Percentiles rank a stretch among this genome's conserved stretches.
These are phyloP conservation scores for Encarsia formosa DNA, from an alignment of 2,888 invertebrate species.

Conservation along the genomic window DNA sequence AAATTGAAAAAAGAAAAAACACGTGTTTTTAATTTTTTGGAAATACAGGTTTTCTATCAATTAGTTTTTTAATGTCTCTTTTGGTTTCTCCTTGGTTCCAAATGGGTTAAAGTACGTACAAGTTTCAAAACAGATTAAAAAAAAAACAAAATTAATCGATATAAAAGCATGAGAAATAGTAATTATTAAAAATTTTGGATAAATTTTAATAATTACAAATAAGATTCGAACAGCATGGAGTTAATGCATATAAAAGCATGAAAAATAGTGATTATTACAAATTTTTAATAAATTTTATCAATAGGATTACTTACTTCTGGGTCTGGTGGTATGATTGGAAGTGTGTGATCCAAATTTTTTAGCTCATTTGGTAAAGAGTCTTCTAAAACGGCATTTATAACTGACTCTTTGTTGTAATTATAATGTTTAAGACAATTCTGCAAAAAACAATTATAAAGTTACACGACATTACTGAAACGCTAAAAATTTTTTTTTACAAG, in stretches of 20 bases:
- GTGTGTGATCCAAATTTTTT: conserved; percentile 52
- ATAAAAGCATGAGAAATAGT: not conserved
- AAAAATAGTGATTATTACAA: too few relatives aligned
- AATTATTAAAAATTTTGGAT: not conserved
- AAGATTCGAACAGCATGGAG: too few relatives aligned
- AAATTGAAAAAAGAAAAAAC: too few relatives aligned
- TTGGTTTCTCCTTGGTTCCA: too few relatives aligned
- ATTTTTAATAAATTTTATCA: conserved; percentile 7
- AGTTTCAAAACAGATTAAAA: too few relatives aligned
- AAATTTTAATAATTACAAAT: not conserved
- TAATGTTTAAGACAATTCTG: conserved; percentile 74
- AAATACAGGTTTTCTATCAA: too few relatives aligned
- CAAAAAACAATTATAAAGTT: conserved; percentile 51
- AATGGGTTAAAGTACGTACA: too few relatives aligned
- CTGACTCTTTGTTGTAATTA: conserved; percentile 68
- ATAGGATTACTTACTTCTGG: conserved; percentile 47
- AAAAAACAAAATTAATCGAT: too few relatives aligned
- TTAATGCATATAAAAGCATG: too few relatives aligned
- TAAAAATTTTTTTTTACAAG: conserved; percentile 4
- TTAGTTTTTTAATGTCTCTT: too few relatives aligned
- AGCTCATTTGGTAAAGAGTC: conserved; percentile 59
- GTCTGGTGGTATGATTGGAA: conserved; percentile 65
- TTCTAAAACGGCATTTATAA: conserved; percentile 81
- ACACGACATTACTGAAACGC: not conserved
- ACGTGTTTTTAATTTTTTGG: too few relatives aligned